A percentile compares a stretch with the other conserved stretches of the same genome.
These are phyloP conservation scores for Gallinago media DNA, from an alignment of 2,113 vertebrate genomes.

Conservation along the genomic window DNA sequence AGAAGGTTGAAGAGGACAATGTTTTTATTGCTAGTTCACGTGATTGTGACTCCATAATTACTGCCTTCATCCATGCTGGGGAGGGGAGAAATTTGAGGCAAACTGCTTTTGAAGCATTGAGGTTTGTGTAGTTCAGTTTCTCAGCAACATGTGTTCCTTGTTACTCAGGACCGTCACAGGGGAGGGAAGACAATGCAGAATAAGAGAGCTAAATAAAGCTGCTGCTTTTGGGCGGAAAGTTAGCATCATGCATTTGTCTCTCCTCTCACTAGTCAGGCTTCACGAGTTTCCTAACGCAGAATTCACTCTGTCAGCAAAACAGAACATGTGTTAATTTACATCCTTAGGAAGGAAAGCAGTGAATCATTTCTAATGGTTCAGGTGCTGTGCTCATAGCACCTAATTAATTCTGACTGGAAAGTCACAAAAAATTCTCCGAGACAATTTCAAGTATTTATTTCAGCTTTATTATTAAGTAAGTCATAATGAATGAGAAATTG, in stretches of 20 bases:
- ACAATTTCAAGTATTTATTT: background rate
- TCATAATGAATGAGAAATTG: background rate
- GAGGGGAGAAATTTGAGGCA: background rate
- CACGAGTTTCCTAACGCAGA: constrained; percentile 44
- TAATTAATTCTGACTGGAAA: constrained; percentile 34
- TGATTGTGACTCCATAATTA: background rate
- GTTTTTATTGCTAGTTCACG: background rate
- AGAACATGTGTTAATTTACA: constrained; percentile 48
- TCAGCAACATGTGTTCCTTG: background rate
- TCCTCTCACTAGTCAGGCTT: background rate
- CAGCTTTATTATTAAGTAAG: background rate
- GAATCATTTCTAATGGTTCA: constrained; percentile 50
- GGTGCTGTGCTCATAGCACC: background rate
- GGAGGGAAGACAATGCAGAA: constrained; percentile 31
- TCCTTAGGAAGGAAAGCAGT: constrained; percentile 35
- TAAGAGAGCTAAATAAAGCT: constrained; percentile 14
- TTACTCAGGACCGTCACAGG: background rate
- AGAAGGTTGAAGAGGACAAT: background rate
- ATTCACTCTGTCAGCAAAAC: constrained; percentile 55
- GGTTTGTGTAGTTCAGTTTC: background rate
- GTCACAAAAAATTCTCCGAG: background rate
- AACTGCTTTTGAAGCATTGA: background rate
- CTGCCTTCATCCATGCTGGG: background rate
- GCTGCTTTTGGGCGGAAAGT: constrained; percentile 17
- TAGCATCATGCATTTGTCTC: constrained; percentile 32